These are phyloP conservation scores for Butorides virescens DNA, from an alignment of 2,113 vertebrate species.

Conservation along the genomic window DNA sequence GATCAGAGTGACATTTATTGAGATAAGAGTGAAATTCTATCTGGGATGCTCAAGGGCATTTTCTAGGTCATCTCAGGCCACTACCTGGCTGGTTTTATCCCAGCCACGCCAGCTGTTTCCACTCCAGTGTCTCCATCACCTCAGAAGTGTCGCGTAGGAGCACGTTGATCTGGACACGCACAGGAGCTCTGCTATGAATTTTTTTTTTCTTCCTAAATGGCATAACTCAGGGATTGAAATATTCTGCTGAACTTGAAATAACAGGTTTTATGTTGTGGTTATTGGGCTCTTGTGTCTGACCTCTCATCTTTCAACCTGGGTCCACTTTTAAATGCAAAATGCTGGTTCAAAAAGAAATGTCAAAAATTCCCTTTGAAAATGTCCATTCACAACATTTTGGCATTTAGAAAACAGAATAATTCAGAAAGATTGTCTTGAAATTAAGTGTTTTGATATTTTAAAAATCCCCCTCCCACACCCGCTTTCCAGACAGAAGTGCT, in stretches of 20 bases:
- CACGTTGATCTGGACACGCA: background rate
- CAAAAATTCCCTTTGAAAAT: conserved; percentile 42
- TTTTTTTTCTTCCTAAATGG: background rate
- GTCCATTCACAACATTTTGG: background rate
- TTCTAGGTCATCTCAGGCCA: background rate
- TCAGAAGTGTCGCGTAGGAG: background rate
- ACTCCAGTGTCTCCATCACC: background rate
- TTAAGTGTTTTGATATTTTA: conserved; percentile 25
- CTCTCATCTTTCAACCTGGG: background rate
- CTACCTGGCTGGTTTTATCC: background rate
- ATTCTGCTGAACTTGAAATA: background rate
- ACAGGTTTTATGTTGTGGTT: background rate
- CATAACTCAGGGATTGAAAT: background rate
- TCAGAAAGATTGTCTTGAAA: background rate
- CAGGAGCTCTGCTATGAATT: background rate
- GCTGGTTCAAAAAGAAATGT: conserved; percentile 14
- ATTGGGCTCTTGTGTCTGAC: background rate
- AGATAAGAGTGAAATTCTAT: background rate
- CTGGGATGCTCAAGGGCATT: background rate
- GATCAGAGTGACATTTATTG: background rate
- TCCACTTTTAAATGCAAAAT: conserved; percentile 25
- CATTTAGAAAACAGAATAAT: conserved; percentile 33
- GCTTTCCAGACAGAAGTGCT: background rate
- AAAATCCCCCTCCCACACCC: background rate
- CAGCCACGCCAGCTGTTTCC: background rate